A percentile compares a stretch with the other conserved stretches of the same genome.
These are phyloP conservation scores for Cotesia congregata DNA, from an alignment of 2,888 invertebrate species.

Conservation along the genomic window DNA sequence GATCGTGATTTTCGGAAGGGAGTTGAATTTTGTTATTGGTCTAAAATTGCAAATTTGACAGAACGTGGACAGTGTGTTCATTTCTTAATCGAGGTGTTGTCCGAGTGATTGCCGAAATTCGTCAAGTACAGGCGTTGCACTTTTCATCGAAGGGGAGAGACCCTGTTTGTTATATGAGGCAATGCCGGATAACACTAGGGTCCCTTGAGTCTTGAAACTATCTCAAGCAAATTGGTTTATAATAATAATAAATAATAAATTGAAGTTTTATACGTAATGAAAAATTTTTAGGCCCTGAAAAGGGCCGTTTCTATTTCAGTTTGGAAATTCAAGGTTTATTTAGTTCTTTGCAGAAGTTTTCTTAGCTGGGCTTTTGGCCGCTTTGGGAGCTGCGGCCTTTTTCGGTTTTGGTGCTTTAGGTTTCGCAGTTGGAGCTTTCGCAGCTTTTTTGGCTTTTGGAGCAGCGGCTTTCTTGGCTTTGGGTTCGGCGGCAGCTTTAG, in stretches of 20 bases:
- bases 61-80: too few species aligned
- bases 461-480: background rate
- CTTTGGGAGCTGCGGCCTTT: background rate
- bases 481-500: background rate
- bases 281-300: constrained; percentile 7
- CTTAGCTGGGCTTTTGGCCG: background rate
- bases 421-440: background rate
- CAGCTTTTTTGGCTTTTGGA: background rate
- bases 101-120: too few species aligned
- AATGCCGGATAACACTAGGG: too few species aligned
- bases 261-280: background rate
- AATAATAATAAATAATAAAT: background rate
- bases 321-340: background rate
- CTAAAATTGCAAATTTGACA: too few species aligned
- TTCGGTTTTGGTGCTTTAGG: background rate
- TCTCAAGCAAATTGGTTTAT: too few species aligned
- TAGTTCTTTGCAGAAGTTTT: background rate
- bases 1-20: too few species aligned
- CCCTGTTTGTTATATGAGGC: too few species aligned
- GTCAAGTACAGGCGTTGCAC: too few species aligned
- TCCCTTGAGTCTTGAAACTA: too few species aligned
- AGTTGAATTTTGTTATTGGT: too few species aligned
- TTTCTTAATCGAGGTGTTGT: too few species aligned
- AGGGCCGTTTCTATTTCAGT: background rate
- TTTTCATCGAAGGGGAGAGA: too few species aligned